Conservation (phyloP, 1,140 invertebrate species). For the Hydropsyche tenuis region DNA sequence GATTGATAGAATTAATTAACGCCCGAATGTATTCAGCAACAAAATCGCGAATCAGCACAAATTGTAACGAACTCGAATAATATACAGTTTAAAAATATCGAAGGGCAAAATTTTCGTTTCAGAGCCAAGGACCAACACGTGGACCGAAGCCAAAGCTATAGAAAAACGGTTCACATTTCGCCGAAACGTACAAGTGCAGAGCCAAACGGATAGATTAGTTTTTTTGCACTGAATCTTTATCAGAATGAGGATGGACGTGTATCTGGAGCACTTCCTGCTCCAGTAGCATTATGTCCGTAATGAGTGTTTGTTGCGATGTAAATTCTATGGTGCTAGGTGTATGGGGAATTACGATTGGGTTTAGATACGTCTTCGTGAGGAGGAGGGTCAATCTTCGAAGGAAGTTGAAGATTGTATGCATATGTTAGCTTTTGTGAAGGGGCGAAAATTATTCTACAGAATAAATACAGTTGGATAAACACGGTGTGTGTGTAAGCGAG, state of each 20-base stretch:
- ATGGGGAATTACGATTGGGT: neutral
- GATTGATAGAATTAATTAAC: too few relatives aligned
- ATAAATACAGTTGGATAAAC: slow-evolving; percentile 18
- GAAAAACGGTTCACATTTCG: too few relatives aligned
- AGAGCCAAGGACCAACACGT: slow-evolving; percentile 1
- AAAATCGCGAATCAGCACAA: too few relatives aligned
- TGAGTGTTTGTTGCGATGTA: slow-evolving; percentile 2
- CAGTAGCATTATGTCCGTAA: neutral
- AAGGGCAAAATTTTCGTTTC: neutral
- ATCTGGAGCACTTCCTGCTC: slow-evolving; percentile 31
- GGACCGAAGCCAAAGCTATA: neutral
- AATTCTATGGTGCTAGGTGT: too few relatives aligned
- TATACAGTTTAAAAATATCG: too few relatives aligned
- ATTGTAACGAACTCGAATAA: too few relatives aligned
- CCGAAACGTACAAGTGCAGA: too few relatives aligned
- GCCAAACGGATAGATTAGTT: too few relatives aligned
- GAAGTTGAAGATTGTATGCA: neutral
- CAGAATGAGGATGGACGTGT: neutral
- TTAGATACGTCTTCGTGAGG: neutral
- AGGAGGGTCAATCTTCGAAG: neutral
- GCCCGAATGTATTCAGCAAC: too few relatives aligned
- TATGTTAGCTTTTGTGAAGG: neutral
- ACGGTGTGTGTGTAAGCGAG: too few relatives aligned
- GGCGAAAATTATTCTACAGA: neutral
- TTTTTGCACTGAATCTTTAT: neutral